Evolutionary conservation across 1,140 invertebrate species (phyloP), one percentile per base, ranked within the genome.

Genomic region (Phocides pigmalion): DNA sequence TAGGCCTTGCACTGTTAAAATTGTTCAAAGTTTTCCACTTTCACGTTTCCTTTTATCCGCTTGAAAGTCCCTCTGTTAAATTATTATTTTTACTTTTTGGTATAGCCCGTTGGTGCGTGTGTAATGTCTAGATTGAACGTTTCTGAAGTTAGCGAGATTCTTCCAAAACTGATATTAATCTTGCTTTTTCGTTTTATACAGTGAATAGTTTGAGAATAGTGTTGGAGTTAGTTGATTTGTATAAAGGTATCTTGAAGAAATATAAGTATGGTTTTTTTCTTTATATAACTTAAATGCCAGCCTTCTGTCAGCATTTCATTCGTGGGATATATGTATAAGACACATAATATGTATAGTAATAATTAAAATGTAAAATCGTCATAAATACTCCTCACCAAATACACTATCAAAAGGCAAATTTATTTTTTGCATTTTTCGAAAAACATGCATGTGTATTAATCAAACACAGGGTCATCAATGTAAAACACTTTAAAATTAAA

Each of bases 21-120:
- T 85, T 84, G 82, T 82, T 78, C 70, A 81, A 89, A 90, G 76
- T 88, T 90, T 90, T 67, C 84, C 79, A 84, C 79, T 89, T 89
- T 85, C 76, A 62, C 80, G 81, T 81, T 85, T 81, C 82, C 82
- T 84, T 87, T 88, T 88, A 84, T 88, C 77, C 76, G 71, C 77
- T 78, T 66, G 72, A 77, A 80, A 81, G 76, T 86, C 82, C 75
- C 74, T 77, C 67, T 79, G 76, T 84, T 82, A 87, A 87, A 87
- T 90, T 90, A 87, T 89, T 84, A 85, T 87, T 87, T 87, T 78
- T 79, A 75, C 74, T 81, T 79, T 72, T 80, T 76, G 68, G 58
- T 76, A 67, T 62, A 68, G 80, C 63, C 76, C 70, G 76, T 79
- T 79, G 82, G 69, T 65, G 76, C 83, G 84, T 83, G 69, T 74